Evolutionary conservation across 2,888 invertebrate genomes (phyloP), one percentile per base, ranked within the genome.

Genomic region (Spilarctia lutea): DNA sequence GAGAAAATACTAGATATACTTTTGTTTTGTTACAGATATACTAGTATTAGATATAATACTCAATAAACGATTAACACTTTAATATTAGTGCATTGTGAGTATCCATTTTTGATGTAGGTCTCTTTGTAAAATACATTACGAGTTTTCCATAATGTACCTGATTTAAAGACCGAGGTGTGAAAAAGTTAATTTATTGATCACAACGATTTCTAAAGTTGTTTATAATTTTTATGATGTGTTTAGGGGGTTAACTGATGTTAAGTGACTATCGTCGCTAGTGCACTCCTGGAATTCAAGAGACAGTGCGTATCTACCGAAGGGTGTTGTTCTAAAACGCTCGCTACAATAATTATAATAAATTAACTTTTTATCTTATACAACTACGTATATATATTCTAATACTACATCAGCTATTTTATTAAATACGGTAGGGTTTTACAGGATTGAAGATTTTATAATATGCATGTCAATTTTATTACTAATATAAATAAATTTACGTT

Each of bases 351-450:
- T 63, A 18, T 16, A 30, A 63, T 30, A 63, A 11, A 63, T 63
- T 2, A 18, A 7, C 30, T 30, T 63, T 60, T 60, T 30, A 30
- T 30, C 16, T 63, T 63, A 30, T 30, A 68, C 6, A 33, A 30
- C 11, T 65, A 65, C n/a, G 45, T 63, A 35, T 56, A 42, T 68
- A 70, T 75, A 72, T 77, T 60, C 52, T 66, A 74, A 75, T 52
- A 78, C 7, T 35, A 78, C 76, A 74, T 68, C 45, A 79, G 81
- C 76, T 72, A 75, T 73, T 75, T 56, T n/a, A 70, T 39, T 75
- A 69, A 70, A 63, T 45, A 68, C 79, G 77, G 75, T 75, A 72
- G 20, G 74, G 60, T 78, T 74, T 73, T 77, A 83, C 67, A 2
- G 48, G 27, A 45, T 42, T 20, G 35, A 60, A 74, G 66, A 83